Percentiles rank a stretch among this genome's conserved stretches.
These are phyloP conservation scores for Popillia japonica DNA, from an alignment of 1,140 invertebrate species.

Conservation along the genomic window DNA sequence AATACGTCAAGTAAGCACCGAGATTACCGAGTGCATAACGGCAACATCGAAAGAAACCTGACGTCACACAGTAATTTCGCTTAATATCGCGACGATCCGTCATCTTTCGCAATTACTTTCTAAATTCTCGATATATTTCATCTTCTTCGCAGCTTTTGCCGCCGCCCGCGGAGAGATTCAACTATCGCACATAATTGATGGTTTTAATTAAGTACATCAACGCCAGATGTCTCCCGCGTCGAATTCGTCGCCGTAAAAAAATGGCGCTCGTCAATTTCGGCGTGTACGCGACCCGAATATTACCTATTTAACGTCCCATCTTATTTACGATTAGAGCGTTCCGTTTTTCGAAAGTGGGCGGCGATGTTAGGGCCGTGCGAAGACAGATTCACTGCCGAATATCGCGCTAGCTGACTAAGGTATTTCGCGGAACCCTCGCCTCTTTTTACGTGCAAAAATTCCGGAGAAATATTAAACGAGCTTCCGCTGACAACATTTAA, in stretches of 20 bases:
- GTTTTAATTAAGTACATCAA: neutral
- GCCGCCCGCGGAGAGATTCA: neutral
- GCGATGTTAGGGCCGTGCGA: neutral
- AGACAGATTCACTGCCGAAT: neutral
- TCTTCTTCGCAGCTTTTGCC: neutral
- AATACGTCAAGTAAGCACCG: neutral
- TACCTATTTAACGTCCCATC: neutral
- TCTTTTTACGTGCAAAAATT: neutral
- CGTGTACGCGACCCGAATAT: neutral
- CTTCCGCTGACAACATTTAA: neutral
- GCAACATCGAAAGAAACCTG: neutral
- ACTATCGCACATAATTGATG: constrained; percentile 6
- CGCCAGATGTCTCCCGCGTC: neutral
- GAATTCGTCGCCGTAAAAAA: neutral
- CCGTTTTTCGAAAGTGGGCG: neutral
- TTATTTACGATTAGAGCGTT: neutral
- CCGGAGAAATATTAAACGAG: neutral
- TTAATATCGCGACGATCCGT: constrained; percentile 1
- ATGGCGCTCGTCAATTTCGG: neutral
- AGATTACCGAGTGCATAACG: neutral
- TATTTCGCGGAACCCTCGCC: neutral
- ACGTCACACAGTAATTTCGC: neutral
- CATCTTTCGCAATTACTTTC: neutral
- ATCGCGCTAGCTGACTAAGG: neutral
- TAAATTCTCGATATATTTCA: constrained; percentile 4